Evolutionary conservation across 2,113 vertebrate genomes (phyloP), one percentile per base, ranked within the genome.

Genomic region (Tetraodon nigroviridis): DNA sequence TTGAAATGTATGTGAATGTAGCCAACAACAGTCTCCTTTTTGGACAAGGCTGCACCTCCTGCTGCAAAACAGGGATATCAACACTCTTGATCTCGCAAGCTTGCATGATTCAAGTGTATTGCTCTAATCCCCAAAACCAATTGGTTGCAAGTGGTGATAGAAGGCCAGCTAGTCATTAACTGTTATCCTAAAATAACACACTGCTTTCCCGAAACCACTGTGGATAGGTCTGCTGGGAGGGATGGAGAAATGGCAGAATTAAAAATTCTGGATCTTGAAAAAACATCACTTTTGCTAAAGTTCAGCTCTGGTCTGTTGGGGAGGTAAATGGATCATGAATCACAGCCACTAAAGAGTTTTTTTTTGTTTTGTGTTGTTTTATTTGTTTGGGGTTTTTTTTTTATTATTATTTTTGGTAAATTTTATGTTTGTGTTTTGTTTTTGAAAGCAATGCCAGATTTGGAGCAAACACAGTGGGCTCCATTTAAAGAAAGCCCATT

Each of bases 401-500:
- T 41, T n/a, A n/a, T n/a, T n/a, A n/a, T n/a, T n/a, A n/a, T n/a
- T n/a, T n/a, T n/a, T n/a, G n/a, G n/a, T n/a, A n/a, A n/a, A n/a
- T n/a, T n/a, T n/a, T n/a, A n/a, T 56, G 44, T 14, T 27, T n/a
- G n/a, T n/a, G 24, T 4, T 32, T 32, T 10, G 5, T 37, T 11
- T 37, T 65, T 41, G 42, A 11, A 41, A 69, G 67, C 64, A 70
- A 29, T 32, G 14, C 18, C 58, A 55, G 76, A 80, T 71, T 81
- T n/a, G 3, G n/a, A 24, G 44, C 44, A 42, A 73, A 71, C 51
- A 27, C 11, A 3, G 2, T 72, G 78, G 79, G 69, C 40, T 81
- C 81, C 80, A 71, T 83, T 86, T 83, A 81, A 76, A 48, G 81
- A 80, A 81, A 85, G 29, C 67, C 47, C 76, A 83, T 80, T 78